Evolutionary conservation across 2,797 vertebrate species (phyloP).

Genomic region (Notamacropus eugenii): DNA sequence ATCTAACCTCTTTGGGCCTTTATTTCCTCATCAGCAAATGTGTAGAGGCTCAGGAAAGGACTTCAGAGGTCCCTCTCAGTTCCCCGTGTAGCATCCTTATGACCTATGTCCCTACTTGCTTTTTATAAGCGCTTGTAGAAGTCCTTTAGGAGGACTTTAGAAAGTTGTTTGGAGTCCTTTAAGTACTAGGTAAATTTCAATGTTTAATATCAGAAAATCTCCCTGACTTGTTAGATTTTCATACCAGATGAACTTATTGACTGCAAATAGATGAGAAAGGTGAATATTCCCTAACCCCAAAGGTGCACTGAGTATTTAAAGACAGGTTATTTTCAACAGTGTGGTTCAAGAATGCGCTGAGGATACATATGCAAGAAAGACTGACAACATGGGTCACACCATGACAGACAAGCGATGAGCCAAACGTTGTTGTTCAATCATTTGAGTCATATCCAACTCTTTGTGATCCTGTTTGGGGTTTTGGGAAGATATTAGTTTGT

Average conservation of each 20-base stretch:
- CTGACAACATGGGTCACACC: fast-evolving
- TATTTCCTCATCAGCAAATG: neutral
- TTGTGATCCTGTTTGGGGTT: neutral
- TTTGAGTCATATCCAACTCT: neutral
- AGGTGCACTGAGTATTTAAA: constrained; percentile 16
- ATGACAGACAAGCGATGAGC: neutral
- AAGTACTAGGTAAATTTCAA: neutral
- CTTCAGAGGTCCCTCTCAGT: neutral
- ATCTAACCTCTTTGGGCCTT: neutral
- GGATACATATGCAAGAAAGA: neutral
- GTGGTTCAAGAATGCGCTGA: neutral
- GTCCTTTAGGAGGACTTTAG: neutral
- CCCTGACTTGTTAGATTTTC: constrained; percentile 44
- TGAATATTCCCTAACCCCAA: constrained; percentile 45
- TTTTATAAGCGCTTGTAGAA: neutral
- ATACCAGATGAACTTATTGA: constrained; percentile 33
- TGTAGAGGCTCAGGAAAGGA: neutral
- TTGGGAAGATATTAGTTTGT: neutral
- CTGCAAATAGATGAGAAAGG: neutral
- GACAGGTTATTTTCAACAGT: neutral
- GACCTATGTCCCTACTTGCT: neutral
- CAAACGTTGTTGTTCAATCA: neutral
- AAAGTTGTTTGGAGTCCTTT: neutral
- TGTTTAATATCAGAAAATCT: constrained; percentile 20
- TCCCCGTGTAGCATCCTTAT: neutral